Evolutionary conservation across 2,113 vertebrate genomes (phyloP).

Genomic region (Lagenorhynchus albirostris): DNA sequence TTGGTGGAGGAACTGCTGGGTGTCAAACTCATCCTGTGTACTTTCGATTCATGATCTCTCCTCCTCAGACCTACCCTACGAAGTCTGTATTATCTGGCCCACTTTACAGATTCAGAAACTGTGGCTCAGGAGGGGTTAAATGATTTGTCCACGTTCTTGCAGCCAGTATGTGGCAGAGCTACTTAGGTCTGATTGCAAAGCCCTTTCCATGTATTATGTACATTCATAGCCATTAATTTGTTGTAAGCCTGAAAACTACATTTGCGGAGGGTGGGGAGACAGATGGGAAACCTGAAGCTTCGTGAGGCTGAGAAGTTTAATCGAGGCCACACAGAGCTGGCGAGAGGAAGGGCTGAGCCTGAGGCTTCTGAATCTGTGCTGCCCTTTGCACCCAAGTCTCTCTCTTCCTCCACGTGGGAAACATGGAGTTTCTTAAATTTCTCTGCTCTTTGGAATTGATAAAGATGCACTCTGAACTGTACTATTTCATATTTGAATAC

Average conservation of each 20-base stretch:
- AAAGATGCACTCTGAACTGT: background rate
- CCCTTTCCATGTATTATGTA: accelerated
- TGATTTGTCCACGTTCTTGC: background rate
- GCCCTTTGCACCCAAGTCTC: background rate
- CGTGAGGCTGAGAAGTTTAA: background rate
- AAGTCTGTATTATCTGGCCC: background rate
- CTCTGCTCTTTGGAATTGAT: background rate
- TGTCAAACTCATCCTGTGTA: background rate
- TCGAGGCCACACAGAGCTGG: background rate
- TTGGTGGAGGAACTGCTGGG: background rate
- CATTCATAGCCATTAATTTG: accelerated
- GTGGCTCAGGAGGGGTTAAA: background rate
- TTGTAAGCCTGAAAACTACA: background rate
- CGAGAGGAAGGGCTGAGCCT: accelerated
- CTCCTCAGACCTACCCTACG: background rate
- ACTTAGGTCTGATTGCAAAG: background rate
- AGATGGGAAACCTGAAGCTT: background rate
- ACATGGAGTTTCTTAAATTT: background rate
- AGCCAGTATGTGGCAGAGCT: background rate
- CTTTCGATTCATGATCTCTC: background rate
- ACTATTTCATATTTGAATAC: background rate
- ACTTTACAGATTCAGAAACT: background rate
- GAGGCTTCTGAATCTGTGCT: accelerated
- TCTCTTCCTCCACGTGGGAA: background rate
- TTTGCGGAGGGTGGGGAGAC: accelerated